Base-by-base conservation (phyloP, 1,140 invertebrate species). In the Drosophila serrata region DNA sequence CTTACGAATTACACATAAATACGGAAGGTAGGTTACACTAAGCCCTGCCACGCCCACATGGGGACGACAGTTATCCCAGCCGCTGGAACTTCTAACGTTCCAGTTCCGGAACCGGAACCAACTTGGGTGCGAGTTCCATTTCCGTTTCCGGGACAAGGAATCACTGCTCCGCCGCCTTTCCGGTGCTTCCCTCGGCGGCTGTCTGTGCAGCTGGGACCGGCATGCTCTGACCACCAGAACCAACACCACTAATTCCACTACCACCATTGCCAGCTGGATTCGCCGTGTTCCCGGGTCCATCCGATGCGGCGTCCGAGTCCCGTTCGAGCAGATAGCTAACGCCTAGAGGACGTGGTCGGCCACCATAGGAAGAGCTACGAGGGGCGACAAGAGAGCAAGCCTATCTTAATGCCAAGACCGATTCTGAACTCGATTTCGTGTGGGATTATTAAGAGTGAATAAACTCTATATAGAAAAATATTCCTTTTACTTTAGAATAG, bases 281-380 rank as follows among this genome's bases (percentile, higher is more conserved):
- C 56, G 81, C 75, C 57, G 79, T 40, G 59, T 78, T 65, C 51
- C 59, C 75, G 19, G 75, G 27, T 8, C 82, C 78, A 53, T 91
- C 86, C 39, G 85, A 49, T n/a, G 85, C 51, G 49, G 87, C 82
- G 49, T 79, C 79, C 53, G 69, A 57, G 57, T 91, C 84, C 35
- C 92, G 90, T 63, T 92, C 92, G 60, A 92, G 84, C n/a, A 92
- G 81, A 75, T 92, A 92, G 61, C 91, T 92, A 40, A 91, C 91
- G 75, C 91, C 91, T 92, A 92, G 62, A 72, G 91, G 90, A 64
- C 90, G 91, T 51, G 79, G 70, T 82, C 91, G 79, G 70, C 87
- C 87, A 90, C 92, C 90, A 86, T 92, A 92, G 84, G 92, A 76
- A 92, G 90, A 78, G 90, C 92, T 92, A 92, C 43, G 90, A 92